Evolutionary conservation across 2,113 vertebrate genomes (phyloP).

Genomic region (Mandrillus leucophaeus): DNA sequence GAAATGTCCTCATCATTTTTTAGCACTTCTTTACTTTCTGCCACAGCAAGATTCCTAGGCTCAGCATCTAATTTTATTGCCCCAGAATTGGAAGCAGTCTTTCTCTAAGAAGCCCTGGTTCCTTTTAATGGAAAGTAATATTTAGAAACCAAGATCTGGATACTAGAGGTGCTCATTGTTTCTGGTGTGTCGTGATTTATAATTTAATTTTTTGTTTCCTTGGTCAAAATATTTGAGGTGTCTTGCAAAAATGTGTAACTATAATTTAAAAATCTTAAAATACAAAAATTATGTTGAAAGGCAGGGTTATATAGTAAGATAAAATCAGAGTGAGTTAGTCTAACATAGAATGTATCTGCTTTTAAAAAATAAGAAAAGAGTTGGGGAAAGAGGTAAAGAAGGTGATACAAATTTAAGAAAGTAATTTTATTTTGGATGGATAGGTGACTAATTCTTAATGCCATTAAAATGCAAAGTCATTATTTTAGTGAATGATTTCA

Average conservation of each 20-base stretch:
- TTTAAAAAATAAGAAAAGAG: slow-evolving; percentile 14
- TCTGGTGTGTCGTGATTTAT: neutral
- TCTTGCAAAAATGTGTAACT: neutral
- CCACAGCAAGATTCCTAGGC: neutral
- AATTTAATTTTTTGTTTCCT: neutral
- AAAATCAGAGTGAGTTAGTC: neutral
- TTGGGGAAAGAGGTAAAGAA: neutral
- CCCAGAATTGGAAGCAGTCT: neutral
- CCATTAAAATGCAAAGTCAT: neutral
- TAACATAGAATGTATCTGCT: neutral
- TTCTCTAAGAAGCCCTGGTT: neutral
- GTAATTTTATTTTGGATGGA: slow-evolving; percentile 1
- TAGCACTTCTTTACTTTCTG: neutral
- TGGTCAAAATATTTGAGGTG: neutral
- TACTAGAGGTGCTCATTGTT: neutral
- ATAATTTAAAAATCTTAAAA: neutral
- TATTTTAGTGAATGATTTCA: slow-evolving; percentile 43
- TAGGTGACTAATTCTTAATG: neutral
- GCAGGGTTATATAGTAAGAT: neutral
- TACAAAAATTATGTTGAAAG: neutral
- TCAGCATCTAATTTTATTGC: neutral
- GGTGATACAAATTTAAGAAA: neutral
- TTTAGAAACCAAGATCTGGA: slow-evolving; percentile 34
- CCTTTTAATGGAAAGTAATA: neutral
- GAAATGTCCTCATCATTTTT: neutral